Base-by-base conservation (phyloP, 2,888 invertebrate genomes). In the Caenorhabditis sp. region DNA sequence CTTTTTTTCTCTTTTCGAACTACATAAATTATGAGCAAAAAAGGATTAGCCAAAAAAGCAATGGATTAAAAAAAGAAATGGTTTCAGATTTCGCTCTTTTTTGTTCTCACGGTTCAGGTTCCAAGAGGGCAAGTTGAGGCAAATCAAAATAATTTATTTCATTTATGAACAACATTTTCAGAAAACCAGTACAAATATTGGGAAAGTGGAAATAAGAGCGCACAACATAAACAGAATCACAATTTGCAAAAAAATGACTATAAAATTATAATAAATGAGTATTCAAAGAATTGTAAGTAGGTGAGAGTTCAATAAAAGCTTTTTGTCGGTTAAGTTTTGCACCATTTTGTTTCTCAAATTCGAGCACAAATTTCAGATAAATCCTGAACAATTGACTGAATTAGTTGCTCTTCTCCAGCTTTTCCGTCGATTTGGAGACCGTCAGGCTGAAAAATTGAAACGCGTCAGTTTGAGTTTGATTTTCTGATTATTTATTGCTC, bases 391-490 rank as follows among this genome's bases (percentile, higher is more conserved):
- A 81, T 67, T 26, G 76, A 68, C 24, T 69, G 69, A 49, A 80
- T 79, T 19, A 81, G 66, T 51, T 77, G 76, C 58, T 80, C 78
- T n/a, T 75, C 78, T 21, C 73, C 81, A 50, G 76, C 75, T 67
- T 80, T 80, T 67, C 81, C 81, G 53, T 80, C 76, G 31, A 81
- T 80, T 69, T 71, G 71, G 24, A 81, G 49, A n/a, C 62, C 59
- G 21, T 77, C 78, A 10, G 67, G 36, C 81, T 81, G 68, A 24
- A 79, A 71, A 36, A 36, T 36, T 5, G 36, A 12, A 36, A 36
- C 6, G 12, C n/a, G n/a, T n/a, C n/a, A n/a, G n/a, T n/a, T n/a
- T n/a, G n/a, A n/a, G n/a, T n/a, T n/a, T n/a, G n/a, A n/a, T n/a
- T n/a, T n/a, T n/a, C n/a, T n/a, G n/a, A n/a, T n/a, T n/a, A n/a